Evolutionary conservation across 2,113 vertebrate species (phyloP).

Genomic region (Nothobranchius kuhntae): DNA sequence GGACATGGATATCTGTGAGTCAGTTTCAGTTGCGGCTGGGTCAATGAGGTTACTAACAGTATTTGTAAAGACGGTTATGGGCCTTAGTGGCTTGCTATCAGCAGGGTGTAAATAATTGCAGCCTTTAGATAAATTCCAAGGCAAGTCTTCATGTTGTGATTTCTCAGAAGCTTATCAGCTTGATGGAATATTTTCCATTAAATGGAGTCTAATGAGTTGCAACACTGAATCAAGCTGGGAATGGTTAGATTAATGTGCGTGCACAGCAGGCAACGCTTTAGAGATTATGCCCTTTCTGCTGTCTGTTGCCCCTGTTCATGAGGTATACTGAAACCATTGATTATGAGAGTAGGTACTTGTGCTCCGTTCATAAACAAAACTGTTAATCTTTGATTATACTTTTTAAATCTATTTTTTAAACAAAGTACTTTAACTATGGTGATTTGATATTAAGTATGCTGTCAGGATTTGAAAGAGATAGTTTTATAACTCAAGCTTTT

Average conservation of each 20-base stretch:
- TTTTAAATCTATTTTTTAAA: too few relatives aligned
- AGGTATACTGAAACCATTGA: not conserved
- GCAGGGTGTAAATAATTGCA: constrained; percentile 62
- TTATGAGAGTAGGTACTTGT: not conserved
- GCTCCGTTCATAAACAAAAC: not conserved
- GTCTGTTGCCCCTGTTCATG: constrained; percentile 34
- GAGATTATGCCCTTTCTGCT: not conserved
- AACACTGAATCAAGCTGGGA: not conserved
- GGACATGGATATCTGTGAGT: not conserved
- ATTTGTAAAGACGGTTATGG: constrained; percentile 3
- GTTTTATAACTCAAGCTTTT: too few relatives aligned
- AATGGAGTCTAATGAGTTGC: constrained; percentile 7
- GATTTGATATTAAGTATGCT: too few relatives aligned
- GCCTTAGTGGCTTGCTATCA: constrained; percentile 48
- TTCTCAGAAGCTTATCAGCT: constrained; percentile 36
- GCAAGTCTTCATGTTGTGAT: constrained; percentile 34
- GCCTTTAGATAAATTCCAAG: constrained; percentile 55
- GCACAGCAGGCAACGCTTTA: constrained; percentile 24
- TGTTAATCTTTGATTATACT: not conserved
- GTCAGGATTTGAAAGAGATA: too few relatives aligned
- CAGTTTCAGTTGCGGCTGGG: constrained; percentile 3
- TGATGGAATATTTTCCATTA: constrained; percentile 37
- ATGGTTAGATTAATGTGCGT: not conserved
- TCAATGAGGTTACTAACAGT: not conserved
- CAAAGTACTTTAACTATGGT: too few relatives aligned